Conservation (phyloP, 1,140 invertebrate genomes). For the Dinoponera quadriceps region DNA sequence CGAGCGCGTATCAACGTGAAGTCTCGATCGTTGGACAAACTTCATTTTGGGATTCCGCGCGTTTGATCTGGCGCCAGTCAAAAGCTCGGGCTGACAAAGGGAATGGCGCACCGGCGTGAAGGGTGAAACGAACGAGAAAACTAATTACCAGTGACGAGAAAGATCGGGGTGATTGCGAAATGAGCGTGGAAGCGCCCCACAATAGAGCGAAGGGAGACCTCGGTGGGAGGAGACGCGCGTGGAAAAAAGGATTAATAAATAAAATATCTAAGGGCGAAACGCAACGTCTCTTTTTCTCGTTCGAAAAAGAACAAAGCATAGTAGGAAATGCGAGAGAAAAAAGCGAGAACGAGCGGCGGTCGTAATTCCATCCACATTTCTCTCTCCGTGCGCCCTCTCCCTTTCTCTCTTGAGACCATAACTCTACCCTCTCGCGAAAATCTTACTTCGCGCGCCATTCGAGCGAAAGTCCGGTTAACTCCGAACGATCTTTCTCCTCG, state of each 20-base stretch:
- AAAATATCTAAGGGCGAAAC: not conserved
- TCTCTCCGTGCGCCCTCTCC: not conserved
- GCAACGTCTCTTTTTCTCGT: not conserved
- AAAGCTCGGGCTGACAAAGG: conserved; percentile 23
- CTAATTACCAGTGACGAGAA: conserved; percentile 31
- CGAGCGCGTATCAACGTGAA: conserved; percentile 22
- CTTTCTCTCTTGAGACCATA: not conserved
- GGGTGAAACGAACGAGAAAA: conserved; percentile 17
- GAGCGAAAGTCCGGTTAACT: conserved; percentile 38
- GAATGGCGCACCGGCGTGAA: not conserved
- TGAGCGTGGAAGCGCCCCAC: not conserved
- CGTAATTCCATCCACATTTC: conserved; percentile 23
- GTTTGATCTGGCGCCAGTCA: conserved; percentile 42
- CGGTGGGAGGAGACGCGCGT: not conserved
- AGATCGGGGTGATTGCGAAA: conserved; percentile 13
- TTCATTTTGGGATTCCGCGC: conserved; percentile 43
- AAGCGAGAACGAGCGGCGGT: conserved; percentile 15
- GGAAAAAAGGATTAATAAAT: not conserved
- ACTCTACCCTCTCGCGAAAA: conserved; percentile 30
- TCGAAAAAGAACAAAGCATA: not conserved
- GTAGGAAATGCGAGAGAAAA: conserved; percentile 11
- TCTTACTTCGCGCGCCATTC: conserved; percentile 14
- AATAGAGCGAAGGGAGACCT: not conserved
- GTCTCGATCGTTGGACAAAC: conserved; percentile 34
- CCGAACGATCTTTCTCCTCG: not conserved